Evolutionary conservation across 1,140 invertebrate genomes (phyloP).

Genomic region (Drosophila tropicalis): DNA sequence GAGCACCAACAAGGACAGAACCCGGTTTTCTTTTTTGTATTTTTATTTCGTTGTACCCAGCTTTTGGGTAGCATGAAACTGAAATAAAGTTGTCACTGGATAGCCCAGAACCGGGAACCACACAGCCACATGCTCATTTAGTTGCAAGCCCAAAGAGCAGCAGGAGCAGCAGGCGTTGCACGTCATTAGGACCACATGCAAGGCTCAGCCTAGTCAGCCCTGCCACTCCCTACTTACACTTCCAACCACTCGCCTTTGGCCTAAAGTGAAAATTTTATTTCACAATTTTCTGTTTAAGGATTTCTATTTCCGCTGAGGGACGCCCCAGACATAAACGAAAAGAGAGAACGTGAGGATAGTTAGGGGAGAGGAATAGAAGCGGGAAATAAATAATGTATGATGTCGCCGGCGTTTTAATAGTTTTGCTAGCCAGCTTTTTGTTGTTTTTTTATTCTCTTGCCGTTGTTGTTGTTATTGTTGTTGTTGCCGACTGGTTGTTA

Average conservation of each 20-base stretch:
- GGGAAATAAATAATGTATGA: conserved; percentile 77
- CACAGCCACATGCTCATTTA: conserved; percentile 69
- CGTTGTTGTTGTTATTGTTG: conserved; percentile 11
- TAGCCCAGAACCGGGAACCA: conserved; percentile 39
- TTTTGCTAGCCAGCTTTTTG: conserved; percentile 69
- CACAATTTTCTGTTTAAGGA: conserved; percentile 76
- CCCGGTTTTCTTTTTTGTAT: background rate
- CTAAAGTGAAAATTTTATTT: conserved; percentile 76
- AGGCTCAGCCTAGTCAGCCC: conserved; percentile 30
- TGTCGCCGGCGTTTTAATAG: conserved; percentile 79
- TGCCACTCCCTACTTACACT: background rate
- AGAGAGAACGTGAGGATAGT: conserved; percentile 49
- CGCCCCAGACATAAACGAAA: conserved; percentile 38
- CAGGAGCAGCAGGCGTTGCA: conserved; percentile 57
- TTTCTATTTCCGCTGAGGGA: conserved; percentile 72
- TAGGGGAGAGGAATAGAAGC: conserved; percentile 44
- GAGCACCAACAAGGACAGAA: conserved; percentile 39
- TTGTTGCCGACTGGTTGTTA: conserved; percentile 16
- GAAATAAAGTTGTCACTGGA: conserved; percentile 73
- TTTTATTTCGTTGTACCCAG: no score
- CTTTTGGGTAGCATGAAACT: conserved; percentile 30
- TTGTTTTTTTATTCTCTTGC: no score
- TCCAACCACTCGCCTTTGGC: conserved; percentile 6
- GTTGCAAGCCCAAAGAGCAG: conserved; percentile 42
- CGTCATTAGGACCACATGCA: conserved; percentile 75